phyloP scores from a whole-genome alignment of 2,113 vertebrate species.

The Gallinago paraguaiae region DNA sequence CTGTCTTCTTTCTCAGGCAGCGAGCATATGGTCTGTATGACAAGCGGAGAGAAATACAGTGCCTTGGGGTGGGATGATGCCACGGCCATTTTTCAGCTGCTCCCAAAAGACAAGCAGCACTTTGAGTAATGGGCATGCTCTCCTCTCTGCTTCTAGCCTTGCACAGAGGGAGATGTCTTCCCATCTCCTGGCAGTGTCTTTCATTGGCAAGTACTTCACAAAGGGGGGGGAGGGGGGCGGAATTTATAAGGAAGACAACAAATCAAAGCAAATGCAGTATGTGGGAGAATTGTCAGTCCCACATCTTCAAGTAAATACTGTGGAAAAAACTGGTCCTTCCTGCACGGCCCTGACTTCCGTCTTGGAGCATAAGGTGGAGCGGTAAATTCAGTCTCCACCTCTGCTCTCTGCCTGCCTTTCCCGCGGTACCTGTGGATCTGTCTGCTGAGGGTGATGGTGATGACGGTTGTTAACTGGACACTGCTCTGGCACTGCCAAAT shows the following conservation, averaged over 20 bases:
- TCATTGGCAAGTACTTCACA: not conserved
- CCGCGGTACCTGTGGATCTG: not conserved
- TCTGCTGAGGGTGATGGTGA: not conserved
- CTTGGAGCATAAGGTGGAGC: not conserved
- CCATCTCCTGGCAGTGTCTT: not conserved
- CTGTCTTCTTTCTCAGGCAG: not conserved
- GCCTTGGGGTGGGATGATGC: not conserved
- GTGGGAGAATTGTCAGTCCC: not conserved
- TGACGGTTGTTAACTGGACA: not conserved
- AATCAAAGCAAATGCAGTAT: not conserved
- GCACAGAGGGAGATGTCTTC: not conserved
- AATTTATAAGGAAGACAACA: not conserved
- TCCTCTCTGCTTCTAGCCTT: not conserved
- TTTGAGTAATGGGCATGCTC: not conserved
- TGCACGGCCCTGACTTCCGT: fast-evolving
- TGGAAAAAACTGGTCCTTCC: not conserved
- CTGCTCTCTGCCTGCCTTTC: not conserved
- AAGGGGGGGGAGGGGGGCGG: not conserved
- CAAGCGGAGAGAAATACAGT: not conserved
- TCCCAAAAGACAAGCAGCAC: not conserved
- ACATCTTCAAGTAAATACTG: not conserved
- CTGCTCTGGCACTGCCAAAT: not conserved
- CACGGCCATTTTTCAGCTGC: not conserved
- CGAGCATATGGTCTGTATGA: not conserved
- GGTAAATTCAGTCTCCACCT: not conserved